Evolutionary conservation across 2,113 vertebrate genomes (phyloP), one percentile per base, ranked within the genome.

Genomic region (Aphelocoma coerulescens): DNA sequence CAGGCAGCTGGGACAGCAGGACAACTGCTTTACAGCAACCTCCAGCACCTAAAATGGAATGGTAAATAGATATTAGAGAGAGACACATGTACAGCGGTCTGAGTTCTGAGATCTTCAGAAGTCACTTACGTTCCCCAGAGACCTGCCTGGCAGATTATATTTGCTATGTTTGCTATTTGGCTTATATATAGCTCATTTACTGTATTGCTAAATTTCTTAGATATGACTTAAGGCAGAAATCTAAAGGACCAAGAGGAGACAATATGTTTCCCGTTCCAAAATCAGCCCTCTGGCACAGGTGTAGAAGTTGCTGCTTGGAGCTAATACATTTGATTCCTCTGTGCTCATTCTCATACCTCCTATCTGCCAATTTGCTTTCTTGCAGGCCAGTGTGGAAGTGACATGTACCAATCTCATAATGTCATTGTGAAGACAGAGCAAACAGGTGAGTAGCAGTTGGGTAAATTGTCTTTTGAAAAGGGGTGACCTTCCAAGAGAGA

Each of bases 21-120:
- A 6, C 98, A 98, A 49, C 97, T 99, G 62, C 99, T 99, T 85
- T 99, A 98, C 97, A 98, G 98, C 96, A 99, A 98, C 96, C 93
- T 99, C 80, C 97, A 99, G 77, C 99, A 99, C 87, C 98, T 99
- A 69, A 99, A 99, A 97, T 99, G 99, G 98, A 98, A 98, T 0
- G 98, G 99, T 99, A 98, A 98, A 87, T 96, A 89, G 16, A 85
- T 41, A 28, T 18, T 78, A 80, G 48, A 48, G 19, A 51, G 44
- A 75, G 51, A 23, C 15, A 7, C 8, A 20, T 0, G 1, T 32
- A 57, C 32, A 16, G 7, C 41, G 39, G 10, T 67, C 39, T 54
- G 61, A 90, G 87, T 87, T 89, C 41, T 66, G 83, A 44, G 32
- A 18, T 91, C 61, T 87, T 85, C 61, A 54, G 69, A 86, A 91